phyloP scores from a whole-genome alignment of 2,888 invertebrate genomes.

The Metellina segmentata region DNA sequence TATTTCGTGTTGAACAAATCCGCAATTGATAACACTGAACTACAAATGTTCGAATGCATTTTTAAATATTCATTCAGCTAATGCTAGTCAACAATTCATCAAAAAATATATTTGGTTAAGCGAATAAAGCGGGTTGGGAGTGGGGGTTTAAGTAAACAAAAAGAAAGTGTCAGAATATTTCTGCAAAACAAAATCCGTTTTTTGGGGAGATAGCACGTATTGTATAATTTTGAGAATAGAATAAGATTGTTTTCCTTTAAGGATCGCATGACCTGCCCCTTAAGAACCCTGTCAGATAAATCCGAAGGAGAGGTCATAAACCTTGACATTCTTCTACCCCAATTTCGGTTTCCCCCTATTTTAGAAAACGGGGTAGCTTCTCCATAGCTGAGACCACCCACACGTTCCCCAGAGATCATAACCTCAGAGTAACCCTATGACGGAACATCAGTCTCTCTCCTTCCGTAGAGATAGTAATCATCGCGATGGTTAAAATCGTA shows the following conservation, averaged over 20 bases:
- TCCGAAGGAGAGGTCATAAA: conserved; percentile 58
- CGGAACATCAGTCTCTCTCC: not conserved
- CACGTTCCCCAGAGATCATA: conserved; percentile 30
- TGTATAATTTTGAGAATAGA: not conserved
- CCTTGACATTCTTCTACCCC: conserved; percentile 66
- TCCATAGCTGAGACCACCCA: conserved; percentile 66
- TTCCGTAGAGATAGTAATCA: too few relatives aligned
- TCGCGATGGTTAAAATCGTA: too few relatives aligned
- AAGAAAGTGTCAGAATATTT: not conserved
- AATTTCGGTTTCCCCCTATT: conserved; percentile 16
- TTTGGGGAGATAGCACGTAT: not conserved
- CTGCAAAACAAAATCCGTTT: not conserved
- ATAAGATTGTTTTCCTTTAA: not conserved
- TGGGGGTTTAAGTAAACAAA: not conserved
- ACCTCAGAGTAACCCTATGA: conserved; percentile 13
- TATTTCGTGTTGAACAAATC: too few relatives aligned
- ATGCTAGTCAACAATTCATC: too few relatives aligned
- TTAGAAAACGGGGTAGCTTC: conserved; percentile 39
- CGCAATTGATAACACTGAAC: too few relatives aligned
- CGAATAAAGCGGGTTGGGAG: too few relatives aligned
- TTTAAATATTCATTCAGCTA: too few relatives aligned
- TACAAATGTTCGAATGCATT: too few relatives aligned
- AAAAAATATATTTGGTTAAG: too few relatives aligned
- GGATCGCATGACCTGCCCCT: not conserved
- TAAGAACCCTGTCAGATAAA: conserved; percentile 41